Evolutionary conservation across 2,113 vertebrate genomes (phyloP), one percentile per base, ranked within the genome.

Genomic region (Nothobranchius kuhntae): DNA sequence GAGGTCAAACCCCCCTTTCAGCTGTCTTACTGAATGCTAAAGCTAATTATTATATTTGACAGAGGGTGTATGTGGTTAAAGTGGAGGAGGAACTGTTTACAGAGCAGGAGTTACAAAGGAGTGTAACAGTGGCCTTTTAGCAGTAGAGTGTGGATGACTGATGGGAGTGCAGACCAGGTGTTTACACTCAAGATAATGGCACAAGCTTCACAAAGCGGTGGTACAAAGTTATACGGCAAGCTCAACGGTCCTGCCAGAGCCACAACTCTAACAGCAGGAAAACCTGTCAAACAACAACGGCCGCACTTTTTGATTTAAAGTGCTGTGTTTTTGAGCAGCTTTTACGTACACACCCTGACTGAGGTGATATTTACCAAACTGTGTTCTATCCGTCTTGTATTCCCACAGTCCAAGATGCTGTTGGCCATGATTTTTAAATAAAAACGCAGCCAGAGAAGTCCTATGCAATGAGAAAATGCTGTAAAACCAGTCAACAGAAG

Each of bases 121-220:
- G 26, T 8, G 11, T 36, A n/a, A 38, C 21, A 36, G 40, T 35
- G 58, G 3, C 2, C n/a, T 21, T 73, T 26, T 66, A 14, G 56
- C 35, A 21, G 58, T n/a, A 12, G 24, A 53, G 50, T 26, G 61
- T 15, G 6, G 61, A 67, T 69, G 73, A 65, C 53, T 67, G 72
- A 74, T 60, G 56, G 60, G 11, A 62, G 53, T 64, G 52, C 65
- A 21, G 48, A n/a, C 26, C 53, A 54, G 60, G 38, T 79, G 69
- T 73, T 79, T 68, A 75, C 60, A 56, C 59, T 66, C 60, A 1
- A 6, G 57, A 53, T 63, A 59, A 72, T 63, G 58, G 42, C 53
- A 72, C 30, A 2, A 42, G 48, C 36, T 51, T 40, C 14, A 56
- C 60, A 30, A 48, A n/a, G 47, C 12, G 13, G 15, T 0, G 17